Conservation (phyloP, 2,888 invertebrate species). For the Electrophaes corylata region DNA sequence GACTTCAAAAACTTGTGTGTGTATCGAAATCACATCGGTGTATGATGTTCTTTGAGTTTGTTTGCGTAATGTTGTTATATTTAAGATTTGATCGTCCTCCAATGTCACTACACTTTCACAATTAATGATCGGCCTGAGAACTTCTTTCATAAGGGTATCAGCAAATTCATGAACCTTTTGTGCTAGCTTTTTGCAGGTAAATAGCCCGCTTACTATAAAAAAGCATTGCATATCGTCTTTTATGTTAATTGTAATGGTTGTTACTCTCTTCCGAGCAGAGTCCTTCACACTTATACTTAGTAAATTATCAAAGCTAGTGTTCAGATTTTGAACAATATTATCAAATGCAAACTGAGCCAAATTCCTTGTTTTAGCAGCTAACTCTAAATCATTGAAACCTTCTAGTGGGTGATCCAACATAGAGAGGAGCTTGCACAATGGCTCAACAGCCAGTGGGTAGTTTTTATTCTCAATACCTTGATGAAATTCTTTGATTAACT, state of each 20-base stretch:
- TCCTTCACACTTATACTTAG: slow-evolving; percentile 23
- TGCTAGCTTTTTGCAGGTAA: slow-evolving; percentile 66
- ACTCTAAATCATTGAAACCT: slow-evolving; percentile 79
- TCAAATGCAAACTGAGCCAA: slow-evolving; percentile 74
- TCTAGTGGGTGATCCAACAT: slow-evolving; percentile 73
- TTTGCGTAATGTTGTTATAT: slow-evolving; percentile 68
- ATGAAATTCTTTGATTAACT: slow-evolving; percentile 66
- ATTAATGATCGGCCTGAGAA: slow-evolving; percentile 85
- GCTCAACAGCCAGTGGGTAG: slow-evolving; percentile 75
- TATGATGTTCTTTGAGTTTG: slow-evolving; percentile 74
- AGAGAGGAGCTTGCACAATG: slow-evolving; percentile 73
- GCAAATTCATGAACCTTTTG: slow-evolving; percentile 83
- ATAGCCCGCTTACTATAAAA: slow-evolving; percentile 70
- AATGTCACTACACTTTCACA: slow-evolving; percentile 70
- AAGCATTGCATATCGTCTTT: slow-evolving; percentile 51
- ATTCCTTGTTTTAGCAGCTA: slow-evolving; percentile 76
- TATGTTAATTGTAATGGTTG: slow-evolving; percentile 63
- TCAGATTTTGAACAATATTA: slow-evolving; percentile 73
- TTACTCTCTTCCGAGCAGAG: slow-evolving; percentile 43
- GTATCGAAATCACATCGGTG: slow-evolving; percentile 82
- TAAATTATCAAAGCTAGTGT: slow-evolving; percentile 66
- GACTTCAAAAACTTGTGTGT: slow-evolving; percentile 83
- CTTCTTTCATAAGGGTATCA: slow-evolving; percentile 81
- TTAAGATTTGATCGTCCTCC: slow-evolving; percentile 61
- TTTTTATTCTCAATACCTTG: slow-evolving; percentile 62